These are phyloP conservation scores for Phoenicopterus ruber DNA, from an alignment of 2,113 vertebrate genomes.

Conservation along the genomic window DNA sequence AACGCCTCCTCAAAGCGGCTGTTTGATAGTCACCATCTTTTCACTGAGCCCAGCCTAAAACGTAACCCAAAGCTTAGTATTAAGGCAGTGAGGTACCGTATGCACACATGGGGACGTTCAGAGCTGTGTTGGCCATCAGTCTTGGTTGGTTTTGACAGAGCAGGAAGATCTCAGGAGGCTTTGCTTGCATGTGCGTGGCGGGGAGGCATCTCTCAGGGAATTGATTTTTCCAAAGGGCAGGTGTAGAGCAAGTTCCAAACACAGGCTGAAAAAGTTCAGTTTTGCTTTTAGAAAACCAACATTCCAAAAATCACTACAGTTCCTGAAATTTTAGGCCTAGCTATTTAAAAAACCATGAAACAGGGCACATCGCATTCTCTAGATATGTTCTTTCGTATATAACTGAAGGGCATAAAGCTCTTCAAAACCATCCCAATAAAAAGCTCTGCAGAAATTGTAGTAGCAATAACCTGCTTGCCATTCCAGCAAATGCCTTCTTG, in stretches of 20 bases:
- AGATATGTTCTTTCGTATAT: fast-evolving
- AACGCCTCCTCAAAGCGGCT: neutral
- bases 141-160: neutral
- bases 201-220: neutral
- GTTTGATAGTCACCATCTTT: neutral
- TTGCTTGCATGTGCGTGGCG: fast-evolving
- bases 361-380: neutral
- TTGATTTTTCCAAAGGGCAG: neutral
- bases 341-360: neutral
- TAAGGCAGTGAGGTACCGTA: neutral
- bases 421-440: neutral
- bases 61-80: no score
- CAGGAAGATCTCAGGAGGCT: neutral
- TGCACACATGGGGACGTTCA: neutral
- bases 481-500: neutral
- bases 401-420: neutral
- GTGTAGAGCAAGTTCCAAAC: neutral
- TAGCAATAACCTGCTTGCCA: neutral
- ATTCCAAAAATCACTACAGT: neutral
- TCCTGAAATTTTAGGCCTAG: neutral
- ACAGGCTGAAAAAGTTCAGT: neutral
- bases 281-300: neutral
- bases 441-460: neutral
- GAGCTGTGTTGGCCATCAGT: fast-evolving
- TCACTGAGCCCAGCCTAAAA: neutral